These are phyloP conservation scores for Myotis planiceps DNA, from an alignment of 2,797 vertebrate genomes.

Conservation along the genomic window DNA sequence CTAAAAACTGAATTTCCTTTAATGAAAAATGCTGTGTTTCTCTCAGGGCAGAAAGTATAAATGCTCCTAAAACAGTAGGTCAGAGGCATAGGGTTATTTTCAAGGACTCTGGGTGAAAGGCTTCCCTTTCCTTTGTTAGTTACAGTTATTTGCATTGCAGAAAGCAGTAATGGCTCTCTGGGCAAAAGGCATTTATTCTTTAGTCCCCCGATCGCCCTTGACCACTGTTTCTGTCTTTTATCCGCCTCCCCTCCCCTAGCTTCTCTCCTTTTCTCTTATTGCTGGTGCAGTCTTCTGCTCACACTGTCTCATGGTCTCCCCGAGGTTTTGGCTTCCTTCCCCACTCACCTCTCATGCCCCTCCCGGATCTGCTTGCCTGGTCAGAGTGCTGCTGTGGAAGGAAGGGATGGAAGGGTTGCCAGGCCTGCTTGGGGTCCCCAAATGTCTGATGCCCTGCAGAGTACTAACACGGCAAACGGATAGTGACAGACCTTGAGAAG, in stretches of 20 bases:
- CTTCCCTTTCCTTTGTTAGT: conserved; percentile 35
- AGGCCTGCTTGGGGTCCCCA: neutral
- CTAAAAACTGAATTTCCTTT: conserved; percentile 13
- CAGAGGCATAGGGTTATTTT: neutral
- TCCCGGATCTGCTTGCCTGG: neutral
- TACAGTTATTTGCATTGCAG: neutral
- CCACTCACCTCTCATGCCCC: neutral
- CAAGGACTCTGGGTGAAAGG: neutral
- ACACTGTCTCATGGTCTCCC: neutral
- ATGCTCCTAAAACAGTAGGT: conserved; percentile 6
- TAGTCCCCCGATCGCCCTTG: neutral
- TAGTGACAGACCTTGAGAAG: neutral
- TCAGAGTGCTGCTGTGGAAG: neutral
- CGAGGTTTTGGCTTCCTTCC: neutral
- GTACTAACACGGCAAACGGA: neutral
- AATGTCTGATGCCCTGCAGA: neutral
- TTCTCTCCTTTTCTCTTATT: neutral
- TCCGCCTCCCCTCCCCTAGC: neutral
- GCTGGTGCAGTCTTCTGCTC: neutral
- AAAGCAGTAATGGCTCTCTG: neutral
- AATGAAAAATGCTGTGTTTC: neutral
- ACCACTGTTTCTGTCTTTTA: neutral
- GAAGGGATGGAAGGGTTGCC: neutral
- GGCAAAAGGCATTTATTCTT: neutral
- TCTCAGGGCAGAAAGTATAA: neutral